phyloP scores from a whole-genome alignment of 2,797 vertebrate species.

The Avahi laniger region DNA sequence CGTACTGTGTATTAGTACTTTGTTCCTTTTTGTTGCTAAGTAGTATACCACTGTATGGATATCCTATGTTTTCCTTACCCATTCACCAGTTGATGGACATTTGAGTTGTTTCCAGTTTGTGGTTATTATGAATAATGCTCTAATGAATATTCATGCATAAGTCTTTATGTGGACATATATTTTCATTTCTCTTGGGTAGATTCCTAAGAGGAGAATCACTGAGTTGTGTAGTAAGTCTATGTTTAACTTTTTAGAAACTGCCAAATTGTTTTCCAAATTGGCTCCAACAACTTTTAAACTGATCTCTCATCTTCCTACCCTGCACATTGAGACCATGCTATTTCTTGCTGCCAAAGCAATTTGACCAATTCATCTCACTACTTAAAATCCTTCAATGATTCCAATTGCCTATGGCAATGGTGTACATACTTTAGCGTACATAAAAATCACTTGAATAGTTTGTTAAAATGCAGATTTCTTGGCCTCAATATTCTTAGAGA shows the following conservation, averaged over 20 bases:
- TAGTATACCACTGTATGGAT: neutral
- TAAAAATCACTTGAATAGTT: constrained; percentile 13
- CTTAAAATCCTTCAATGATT: constrained; percentile 2
- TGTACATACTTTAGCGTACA: neutral
- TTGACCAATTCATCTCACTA: neutral
- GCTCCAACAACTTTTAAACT: constrained; percentile 12
- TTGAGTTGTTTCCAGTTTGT: neutral
- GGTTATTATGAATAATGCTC: neutral
- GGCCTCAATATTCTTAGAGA: neutral
- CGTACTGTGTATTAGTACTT: neutral
- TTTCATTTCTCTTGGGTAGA: constrained; percentile 38
- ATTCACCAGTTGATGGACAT: neutral
- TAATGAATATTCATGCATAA: neutral
- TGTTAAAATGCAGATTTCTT: neutral
- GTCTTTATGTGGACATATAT: neutral
- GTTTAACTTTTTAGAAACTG: constrained; percentile 51
- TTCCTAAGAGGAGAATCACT: constrained; percentile 37
- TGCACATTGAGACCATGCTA: constrained; percentile 14
- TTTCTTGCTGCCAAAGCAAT: constrained; percentile 23
- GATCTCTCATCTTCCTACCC: neutral
- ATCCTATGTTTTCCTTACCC: neutral
- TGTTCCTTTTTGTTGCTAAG: neutral
- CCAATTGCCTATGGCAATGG: neutral
- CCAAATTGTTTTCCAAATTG: constrained; percentile 51
- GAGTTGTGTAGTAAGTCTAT: constrained; percentile 1